These are phyloP conservation scores for Graphium colonna DNA, from an alignment of 2,888 invertebrate species.

Conservation along the genomic window DNA sequence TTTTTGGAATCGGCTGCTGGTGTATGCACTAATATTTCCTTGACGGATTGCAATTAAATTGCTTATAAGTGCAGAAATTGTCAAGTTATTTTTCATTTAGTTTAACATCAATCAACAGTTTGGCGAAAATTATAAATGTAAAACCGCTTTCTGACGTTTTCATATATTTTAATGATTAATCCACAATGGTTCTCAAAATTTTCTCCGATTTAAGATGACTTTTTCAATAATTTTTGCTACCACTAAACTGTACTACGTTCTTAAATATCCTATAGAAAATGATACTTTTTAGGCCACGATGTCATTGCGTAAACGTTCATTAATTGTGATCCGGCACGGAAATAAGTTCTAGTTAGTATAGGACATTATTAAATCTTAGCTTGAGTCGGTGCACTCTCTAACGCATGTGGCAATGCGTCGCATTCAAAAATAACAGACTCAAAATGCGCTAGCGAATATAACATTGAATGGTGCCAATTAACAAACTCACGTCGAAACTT, in stretches of 20 bases:
- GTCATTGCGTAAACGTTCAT: background rate
- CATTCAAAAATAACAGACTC: background rate
- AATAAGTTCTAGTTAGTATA: slow-evolving; percentile 7
- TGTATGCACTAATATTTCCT: background rate
- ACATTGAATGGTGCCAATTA: slow-evolving; percentile 17
- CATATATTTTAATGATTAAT: too few relatives aligned
- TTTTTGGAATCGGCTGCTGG: background rate
- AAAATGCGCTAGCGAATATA: background rate
- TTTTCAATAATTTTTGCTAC: too few relatives aligned
- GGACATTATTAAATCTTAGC: slow-evolving; percentile 20
- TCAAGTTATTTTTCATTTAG: too few relatives aligned
- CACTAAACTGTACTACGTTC: too few relatives aligned
- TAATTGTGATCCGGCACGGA: slow-evolving; percentile 10
- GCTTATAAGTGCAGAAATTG: too few relatives aligned
- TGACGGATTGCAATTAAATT: background rate
- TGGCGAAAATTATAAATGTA: too few relatives aligned
- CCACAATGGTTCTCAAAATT: too few relatives aligned
- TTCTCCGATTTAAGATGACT: too few relatives aligned
- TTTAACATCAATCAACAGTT: too few relatives aligned
- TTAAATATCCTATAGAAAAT: too few relatives aligned
- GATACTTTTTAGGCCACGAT: too few relatives aligned
- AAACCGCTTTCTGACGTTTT: too few relatives aligned
- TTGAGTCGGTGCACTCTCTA: slow-evolving; percentile 26
- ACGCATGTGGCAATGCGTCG: slow-evolving; percentile 15
- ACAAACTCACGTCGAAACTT: background rate